phyloP scores from a whole-genome alignment of 2,888 invertebrate species.

The Caenorhabditis afra region DNA sequence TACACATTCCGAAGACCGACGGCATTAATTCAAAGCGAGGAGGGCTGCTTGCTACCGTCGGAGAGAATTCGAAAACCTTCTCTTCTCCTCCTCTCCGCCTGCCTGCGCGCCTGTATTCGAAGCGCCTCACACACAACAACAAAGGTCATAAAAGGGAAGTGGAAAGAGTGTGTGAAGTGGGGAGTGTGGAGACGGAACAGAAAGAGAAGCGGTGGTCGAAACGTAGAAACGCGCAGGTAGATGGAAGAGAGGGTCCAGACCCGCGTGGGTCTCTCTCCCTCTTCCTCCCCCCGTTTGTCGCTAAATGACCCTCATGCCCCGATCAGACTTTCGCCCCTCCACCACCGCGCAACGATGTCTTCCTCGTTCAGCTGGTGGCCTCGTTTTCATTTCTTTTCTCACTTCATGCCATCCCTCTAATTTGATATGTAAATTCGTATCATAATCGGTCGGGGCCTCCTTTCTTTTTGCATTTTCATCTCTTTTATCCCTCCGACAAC shows the following conservation, averaged over 20 bases:
- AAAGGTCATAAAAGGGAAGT: constrained; percentile 53
- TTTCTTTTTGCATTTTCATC: constrained; percentile 9
- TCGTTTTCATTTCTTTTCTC: constrained; percentile 36
- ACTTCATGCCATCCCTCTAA: constrained; percentile 21
- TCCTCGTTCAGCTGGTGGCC: constrained; percentile 15
- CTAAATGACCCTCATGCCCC: constrained; percentile 59
- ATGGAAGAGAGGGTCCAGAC: constrained; percentile 20
- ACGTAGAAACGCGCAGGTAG: constrained; percentile 50
- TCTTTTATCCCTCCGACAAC: constrained; percentile 24
- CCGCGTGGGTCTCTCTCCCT: constrained; percentile 22
- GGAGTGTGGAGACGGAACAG: constrained; percentile 37
- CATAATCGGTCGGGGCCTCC: constrained; percentile 13
- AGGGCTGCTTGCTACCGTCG: background rate
- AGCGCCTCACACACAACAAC: constrained; percentile 46
- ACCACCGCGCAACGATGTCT: constrained; percentile 26
- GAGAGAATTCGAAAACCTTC: constrained; percentile 36
- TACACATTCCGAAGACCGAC: constrained; percentile 1
- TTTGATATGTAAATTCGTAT: constrained; percentile 39
- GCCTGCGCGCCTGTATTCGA: constrained; percentile 31
- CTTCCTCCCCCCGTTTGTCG: constrained; percentile 40
- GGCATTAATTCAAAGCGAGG: constrained; percentile 38
- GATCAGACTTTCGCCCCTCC: constrained; percentile 52
- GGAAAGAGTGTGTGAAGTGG: constrained; percentile 20
- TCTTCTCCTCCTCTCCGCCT: background rate
- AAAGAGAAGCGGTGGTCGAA: constrained; percentile 45